Evolutionary conservation across 2,888 invertebrate genomes (phyloP).

Genomic region (Sminthurides aquaticus): DNA sequence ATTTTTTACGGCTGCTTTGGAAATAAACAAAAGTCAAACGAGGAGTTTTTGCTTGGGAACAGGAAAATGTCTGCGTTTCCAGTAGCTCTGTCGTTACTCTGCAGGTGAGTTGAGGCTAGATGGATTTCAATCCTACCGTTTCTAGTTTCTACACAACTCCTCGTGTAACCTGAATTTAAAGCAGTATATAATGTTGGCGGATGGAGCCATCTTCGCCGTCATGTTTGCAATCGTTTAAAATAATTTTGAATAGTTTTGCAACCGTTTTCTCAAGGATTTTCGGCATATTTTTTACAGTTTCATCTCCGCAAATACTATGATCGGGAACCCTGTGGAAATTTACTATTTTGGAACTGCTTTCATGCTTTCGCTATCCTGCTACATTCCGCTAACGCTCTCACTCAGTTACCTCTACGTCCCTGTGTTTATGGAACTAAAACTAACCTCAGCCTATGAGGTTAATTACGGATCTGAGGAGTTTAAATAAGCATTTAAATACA

Average conservation of each 20-base stretch:
- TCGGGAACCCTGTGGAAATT: slow-evolving; percentile 88
- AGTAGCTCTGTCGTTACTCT: slow-evolving; percentile 10
- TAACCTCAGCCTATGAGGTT: slow-evolving; percentile 84
- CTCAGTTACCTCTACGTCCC: slow-evolving; percentile 68
- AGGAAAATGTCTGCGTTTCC: slow-evolving; percentile 25
- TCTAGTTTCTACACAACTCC: no score
- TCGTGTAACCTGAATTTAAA: no score
- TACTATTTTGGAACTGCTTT: slow-evolving; percentile 81
- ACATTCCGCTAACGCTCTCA: slow-evolving; percentile 50
- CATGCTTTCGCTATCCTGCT: slow-evolving; percentile 66
- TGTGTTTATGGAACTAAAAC: slow-evolving; percentile 71
- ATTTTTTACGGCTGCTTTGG: slow-evolving; percentile 27
- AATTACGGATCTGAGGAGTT: no score
- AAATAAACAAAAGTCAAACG: slow-evolving; percentile 18
- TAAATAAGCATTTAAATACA: no score
- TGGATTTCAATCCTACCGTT: no score
- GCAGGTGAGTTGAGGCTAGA: slow-evolving; percentile 3
- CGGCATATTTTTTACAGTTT: slow-evolving; percentile 67
- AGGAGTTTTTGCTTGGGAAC: slow-evolving; percentile 24
- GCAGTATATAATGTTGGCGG: no score
- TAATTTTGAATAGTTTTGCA: no score
- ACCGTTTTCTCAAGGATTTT: no score
- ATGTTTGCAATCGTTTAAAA: no score
- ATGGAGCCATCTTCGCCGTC: no score
- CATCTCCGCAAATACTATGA: slow-evolving; percentile 79